phyloP scores from a whole-genome alignment of 2,888 invertebrate species.

The Lycaena phlaeas region DNA sequence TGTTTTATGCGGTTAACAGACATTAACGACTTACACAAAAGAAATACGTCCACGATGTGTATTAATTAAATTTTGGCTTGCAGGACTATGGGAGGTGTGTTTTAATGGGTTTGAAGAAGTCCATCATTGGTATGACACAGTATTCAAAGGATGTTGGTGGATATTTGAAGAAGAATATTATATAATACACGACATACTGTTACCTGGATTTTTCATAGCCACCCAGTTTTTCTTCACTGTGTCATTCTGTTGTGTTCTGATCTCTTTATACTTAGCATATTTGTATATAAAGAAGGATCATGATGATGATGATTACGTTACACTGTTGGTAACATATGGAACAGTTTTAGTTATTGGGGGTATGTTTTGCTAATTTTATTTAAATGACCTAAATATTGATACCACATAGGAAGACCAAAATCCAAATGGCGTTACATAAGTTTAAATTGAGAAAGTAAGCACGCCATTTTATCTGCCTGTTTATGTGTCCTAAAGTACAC shows the following conservation, averaged over 20 bases:
- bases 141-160: slow-evolving; percentile 95
- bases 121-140: slow-evolving; percentile 87
- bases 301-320: slow-evolving; percentile 82
- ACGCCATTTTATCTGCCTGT: too few species aligned
- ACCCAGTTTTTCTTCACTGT: slow-evolving; percentile 96
- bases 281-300: slow-evolving; percentile 82
- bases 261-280: slow-evolving; percentile 82
- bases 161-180: slow-evolving; percentile 97
- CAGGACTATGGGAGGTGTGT: slow-evolving; percentile 96
- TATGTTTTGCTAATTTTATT: slow-evolving; percentile 26
- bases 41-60: too few species aligned
- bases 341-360: slow-evolving; percentile 80
- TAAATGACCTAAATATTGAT: too few species aligned
- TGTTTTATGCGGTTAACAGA: too few species aligned
- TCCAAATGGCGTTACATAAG: too few species aligned
- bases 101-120: slow-evolving; percentile 91
- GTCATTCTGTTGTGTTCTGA: slow-evolving; percentile 84
- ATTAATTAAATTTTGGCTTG: neutral
- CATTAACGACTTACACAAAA: too few species aligned
- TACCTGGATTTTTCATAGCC: slow-evolving; percentile 93
- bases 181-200: slow-evolving; percentile 90
- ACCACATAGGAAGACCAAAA: too few species aligned
- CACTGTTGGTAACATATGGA: slow-evolving; percentile 82
- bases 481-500: too few species aligned
- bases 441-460: too few species aligned